phyloP scores from a whole-genome alignment of 2,113 vertebrate species.

The Riparia riparia region DNA sequence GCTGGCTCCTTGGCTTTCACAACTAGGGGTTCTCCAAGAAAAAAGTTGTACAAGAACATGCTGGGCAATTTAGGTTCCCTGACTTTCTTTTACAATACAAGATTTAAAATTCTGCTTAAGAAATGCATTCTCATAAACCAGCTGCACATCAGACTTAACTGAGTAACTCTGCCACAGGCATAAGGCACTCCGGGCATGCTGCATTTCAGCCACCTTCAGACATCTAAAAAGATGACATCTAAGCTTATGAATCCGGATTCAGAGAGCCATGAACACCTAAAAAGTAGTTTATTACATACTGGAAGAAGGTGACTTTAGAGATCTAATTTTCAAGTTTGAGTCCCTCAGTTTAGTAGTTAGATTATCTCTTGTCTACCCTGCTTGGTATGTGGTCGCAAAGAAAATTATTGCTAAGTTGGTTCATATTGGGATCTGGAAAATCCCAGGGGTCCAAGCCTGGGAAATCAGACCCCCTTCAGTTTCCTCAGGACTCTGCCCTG shows the following conservation, averaged over 20 bases:
- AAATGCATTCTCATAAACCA: neutral
- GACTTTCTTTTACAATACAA: neutral
- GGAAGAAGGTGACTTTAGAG: neutral
- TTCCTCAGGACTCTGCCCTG: no score
- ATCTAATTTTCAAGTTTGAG: neutral
- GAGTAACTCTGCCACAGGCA: neutral
- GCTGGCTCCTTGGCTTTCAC: neutral
- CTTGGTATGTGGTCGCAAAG: neutral
- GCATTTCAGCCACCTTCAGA: neutral
- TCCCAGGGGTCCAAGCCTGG: no score
- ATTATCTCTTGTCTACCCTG: neutral
- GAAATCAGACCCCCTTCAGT: no score
- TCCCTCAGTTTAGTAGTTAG: neutral
- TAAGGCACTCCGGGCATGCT: neutral
- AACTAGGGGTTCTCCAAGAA: neutral
- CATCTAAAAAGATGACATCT: neutral
- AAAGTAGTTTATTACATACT: neutral
- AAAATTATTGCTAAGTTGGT: neutral
- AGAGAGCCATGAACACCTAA: neutral
- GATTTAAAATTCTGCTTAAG: neutral
- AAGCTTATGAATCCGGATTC: neutral
- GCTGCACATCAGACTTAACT: neutral
- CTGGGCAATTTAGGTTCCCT: neutral
- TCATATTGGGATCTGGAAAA: neutral
- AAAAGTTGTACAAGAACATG: neutral